Evolutionary conservation across 2,888 invertebrate genomes (phyloP).

Genomic region (Sepiola atlantica): DNA sequence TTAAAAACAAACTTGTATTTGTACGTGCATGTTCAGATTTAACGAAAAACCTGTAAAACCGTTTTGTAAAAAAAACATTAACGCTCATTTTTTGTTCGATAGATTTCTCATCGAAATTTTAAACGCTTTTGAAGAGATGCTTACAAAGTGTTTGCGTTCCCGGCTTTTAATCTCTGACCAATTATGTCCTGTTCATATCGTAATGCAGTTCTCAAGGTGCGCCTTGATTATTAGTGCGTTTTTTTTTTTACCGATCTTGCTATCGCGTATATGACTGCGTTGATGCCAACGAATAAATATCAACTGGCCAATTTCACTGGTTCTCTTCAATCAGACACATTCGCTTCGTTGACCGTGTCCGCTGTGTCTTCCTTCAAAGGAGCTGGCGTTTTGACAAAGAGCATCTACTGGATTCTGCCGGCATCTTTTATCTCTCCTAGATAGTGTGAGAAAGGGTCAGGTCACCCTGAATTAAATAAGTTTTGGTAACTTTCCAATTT

Average conservation of each 20-base stretch:
- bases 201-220: too few species aligned
- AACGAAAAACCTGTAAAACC: too few species aligned
- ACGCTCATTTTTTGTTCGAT: too few species aligned
- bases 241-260: neutral
- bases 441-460: neutral
- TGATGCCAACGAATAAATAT: neutral
- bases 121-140: too few species aligned
- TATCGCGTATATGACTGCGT: neutral
- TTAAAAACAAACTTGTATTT: too few species aligned
- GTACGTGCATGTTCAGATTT: too few species aligned
- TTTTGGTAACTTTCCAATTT: neutral
- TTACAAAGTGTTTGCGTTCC: too few species aligned
- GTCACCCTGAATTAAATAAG: neutral
- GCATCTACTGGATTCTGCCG: neutral
- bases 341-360: neutral
- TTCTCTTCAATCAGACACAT: neutral
- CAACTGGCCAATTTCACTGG: neutral
- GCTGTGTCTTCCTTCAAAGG: neutral
- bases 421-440: neutral
- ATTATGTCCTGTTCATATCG: too few species aligned
- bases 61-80: too few species aligned
- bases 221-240: neutral
- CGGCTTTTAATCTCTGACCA: too few species aligned
- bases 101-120: too few species aligned
- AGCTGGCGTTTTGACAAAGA: neutral